Conservation (phyloP, 2,797 vertebrate genomes). For the Pteropus rufus region DNA sequence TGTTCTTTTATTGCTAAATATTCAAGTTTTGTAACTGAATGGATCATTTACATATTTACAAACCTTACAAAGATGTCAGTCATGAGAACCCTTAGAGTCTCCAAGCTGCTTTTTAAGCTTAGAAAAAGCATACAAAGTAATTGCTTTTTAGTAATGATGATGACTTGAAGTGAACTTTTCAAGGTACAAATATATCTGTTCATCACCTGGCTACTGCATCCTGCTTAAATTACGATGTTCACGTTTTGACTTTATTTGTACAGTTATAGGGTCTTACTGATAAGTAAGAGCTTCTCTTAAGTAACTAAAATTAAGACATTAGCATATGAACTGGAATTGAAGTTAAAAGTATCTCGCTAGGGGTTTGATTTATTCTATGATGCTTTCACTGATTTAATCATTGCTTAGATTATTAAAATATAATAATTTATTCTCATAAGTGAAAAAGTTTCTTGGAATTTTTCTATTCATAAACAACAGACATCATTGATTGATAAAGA, state of each 20-base stretch:
- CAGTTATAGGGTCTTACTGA: conserved; percentile 44
- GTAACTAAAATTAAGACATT: conserved; percentile 68
- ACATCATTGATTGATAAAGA: conserved; percentile 44
- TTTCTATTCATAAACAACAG: conserved; percentile 54
- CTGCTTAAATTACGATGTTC: conserved; percentile 51
- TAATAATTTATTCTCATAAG: conserved; percentile 65
- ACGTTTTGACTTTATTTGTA: conserved; percentile 55
- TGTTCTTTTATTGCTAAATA: conserved; percentile 48
- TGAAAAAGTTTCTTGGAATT: conserved; percentile 47
- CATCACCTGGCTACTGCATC: conserved; percentile 32
- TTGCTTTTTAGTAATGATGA: conserved; percentile 44
- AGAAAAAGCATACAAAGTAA: conserved; percentile 37
- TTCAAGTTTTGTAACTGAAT: conserved; percentile 9
- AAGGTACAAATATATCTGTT: conserved; percentile 48
- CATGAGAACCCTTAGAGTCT: conserved; percentile 7
- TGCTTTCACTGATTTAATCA: conserved; percentile 67
- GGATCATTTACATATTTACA: conserved; percentile 37
- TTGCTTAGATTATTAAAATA: conserved; percentile 67
- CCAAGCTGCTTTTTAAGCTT: conserved; percentile 19
- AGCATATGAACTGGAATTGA: conserved; percentile 58
- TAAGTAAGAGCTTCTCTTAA: conserved; percentile 63
- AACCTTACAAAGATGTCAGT: conserved; percentile 15
- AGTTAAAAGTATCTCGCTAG: conserved; percentile 63
- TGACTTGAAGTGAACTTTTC: conserved; percentile 53
- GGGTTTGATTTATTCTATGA: conserved; percentile 70